Percentiles rank a stretch among this genome's conserved stretches.
These are phyloP conservation scores for Hofmannophila pseudospretella DNA, from an alignment of 2,888 invertebrate genomes.

Conservation along the genomic window DNA sequence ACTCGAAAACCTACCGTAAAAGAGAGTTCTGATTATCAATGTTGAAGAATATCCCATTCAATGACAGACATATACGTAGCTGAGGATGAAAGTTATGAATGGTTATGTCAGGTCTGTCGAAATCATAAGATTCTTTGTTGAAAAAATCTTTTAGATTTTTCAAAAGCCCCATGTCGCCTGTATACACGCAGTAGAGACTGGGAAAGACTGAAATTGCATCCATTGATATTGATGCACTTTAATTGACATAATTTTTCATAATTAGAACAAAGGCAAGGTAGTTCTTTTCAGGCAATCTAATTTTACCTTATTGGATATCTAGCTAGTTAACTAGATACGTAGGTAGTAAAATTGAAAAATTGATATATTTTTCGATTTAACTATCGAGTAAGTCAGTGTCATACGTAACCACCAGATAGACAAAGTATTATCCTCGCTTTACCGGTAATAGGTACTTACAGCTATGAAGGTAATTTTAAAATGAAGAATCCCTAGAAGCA, in stretches of 20 bases:
- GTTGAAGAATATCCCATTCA: slow-evolving; percentile 46
- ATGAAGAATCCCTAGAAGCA: no score
- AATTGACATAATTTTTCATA: background rate
- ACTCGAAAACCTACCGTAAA: slow-evolving; percentile 39
- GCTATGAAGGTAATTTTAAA: no score
- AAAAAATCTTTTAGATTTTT: slow-evolving; percentile 28
- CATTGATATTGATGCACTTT: background rate
- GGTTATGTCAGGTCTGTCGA: slow-evolving; percentile 29
- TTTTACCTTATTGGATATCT: no score
- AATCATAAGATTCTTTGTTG: slow-evolving; percentile 33
- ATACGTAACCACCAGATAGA: no score
- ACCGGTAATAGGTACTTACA: no score
- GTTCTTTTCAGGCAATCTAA: background rate
- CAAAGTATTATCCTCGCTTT: no score
- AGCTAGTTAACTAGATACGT: no score
- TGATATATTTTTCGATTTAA: no score
- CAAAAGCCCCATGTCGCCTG: slow-evolving; percentile 17
- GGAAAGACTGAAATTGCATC: no score
- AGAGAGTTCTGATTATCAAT: slow-evolving; percentile 33
- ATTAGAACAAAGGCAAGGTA: background rate
- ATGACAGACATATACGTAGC: slow-evolving; percentile 29
- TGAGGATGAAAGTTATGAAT: slow-evolving; percentile 52
- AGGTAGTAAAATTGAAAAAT: no score
- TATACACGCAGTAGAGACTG: no score
- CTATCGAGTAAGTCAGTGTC: no score